These are phyloP conservation scores for Andricus quercusramuli DNA, from an alignment of 2,888 invertebrate species.

Conservation along the genomic window DNA sequence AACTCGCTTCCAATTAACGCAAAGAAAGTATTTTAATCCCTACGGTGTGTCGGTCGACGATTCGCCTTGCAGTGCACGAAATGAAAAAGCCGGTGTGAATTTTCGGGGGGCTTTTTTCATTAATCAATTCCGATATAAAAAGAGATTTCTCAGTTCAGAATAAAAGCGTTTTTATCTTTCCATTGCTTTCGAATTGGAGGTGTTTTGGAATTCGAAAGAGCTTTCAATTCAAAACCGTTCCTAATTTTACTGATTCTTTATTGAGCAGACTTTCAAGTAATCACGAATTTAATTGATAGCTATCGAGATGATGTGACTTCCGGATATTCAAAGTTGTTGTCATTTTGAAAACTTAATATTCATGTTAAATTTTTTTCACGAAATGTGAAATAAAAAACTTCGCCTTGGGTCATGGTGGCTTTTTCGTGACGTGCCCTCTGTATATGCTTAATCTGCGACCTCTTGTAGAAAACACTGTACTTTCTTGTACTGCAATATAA, in stretches of 20 bases:
- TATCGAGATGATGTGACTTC: background rate
- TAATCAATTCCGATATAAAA: background rate
- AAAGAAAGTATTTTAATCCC: constrained; percentile 7
- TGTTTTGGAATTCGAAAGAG: background rate
- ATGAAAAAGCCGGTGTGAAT: background rate
- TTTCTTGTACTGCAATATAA: constrained; percentile 31
- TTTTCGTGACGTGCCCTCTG: constrained; percentile 10
- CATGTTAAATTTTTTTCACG: background rate
- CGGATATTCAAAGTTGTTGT: background rate
- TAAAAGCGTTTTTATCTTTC: background rate
- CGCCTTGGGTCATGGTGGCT: background rate
- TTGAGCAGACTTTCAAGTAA: background rate
- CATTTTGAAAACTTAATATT: background rate
- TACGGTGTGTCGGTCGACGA: background rate
- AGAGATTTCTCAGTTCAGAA: background rate
- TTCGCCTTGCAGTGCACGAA: background rate
- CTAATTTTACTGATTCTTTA: background rate
- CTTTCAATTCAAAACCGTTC: background rate
- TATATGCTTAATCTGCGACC: constrained; percentile 16
- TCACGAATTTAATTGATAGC: background rate
- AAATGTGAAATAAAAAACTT: background rate
- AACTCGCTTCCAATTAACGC: background rate
- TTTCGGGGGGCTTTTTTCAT: background rate
- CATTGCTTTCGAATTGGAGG: background rate
- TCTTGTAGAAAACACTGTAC: constrained; percentile 8